phyloP scores from a whole-genome alignment of 2,888 invertebrate genomes.

The Cheilosia soror region DNA sequence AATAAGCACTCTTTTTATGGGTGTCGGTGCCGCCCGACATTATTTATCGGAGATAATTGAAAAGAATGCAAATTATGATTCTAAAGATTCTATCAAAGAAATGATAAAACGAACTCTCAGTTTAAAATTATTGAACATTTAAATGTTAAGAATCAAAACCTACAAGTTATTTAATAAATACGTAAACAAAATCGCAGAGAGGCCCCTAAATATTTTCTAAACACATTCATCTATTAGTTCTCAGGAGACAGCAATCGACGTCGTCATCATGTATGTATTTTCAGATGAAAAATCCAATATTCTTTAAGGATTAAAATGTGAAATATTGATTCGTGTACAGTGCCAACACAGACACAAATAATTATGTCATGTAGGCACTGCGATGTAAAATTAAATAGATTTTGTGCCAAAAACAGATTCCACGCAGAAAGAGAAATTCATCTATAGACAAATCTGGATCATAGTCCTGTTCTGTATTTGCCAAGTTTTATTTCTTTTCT shows the following conservation, averaged over 20 bases:
- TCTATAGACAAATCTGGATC: not conserved
- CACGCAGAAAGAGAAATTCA: not conserved
- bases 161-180: too few relatives aligned
- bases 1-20: too few relatives aligned
- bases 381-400: conserved; percentile 20
- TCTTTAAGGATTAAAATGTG: conserved; percentile 22
- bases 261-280: not conserved
- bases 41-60: too few relatives aligned
- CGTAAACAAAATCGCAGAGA: too few relatives aligned
- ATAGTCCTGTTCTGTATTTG: not conserved
- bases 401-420: conserved; percentile 34
- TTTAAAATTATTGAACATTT: too few relatives aligned
- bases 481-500: conserved; percentile 4
- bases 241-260: not conserved
- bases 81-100: too few relatives aligned
- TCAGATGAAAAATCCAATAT: conserved; percentile 3
- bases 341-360: not conserved
- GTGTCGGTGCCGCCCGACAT: too few relatives aligned
- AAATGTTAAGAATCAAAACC: too few relatives aligned
- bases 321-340: conserved; percentile 51
- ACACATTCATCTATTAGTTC: not conserved
- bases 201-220: not conserved
- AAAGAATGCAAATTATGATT: too few relatives aligned
- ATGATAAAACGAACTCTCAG: too few relatives aligned
- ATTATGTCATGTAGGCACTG: not conserved